A percentile compares a stretch with the other conserved stretches of the same genome.
phyloP scores from a whole-genome alignment of 2,888 invertebrate genomes.

The Leptinotarsa peninsularis region DNA sequence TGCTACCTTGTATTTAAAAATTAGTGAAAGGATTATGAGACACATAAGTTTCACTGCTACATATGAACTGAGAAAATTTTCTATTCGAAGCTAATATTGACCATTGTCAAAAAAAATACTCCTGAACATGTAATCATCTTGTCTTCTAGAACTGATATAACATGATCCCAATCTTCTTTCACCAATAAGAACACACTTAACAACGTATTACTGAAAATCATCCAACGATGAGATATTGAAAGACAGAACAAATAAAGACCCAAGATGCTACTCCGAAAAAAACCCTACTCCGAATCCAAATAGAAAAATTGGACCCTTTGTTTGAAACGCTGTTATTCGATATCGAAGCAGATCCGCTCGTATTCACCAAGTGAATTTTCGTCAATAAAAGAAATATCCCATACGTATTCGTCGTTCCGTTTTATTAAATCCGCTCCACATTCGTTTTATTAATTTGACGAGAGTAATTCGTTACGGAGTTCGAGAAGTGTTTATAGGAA shows the following conservation, averaged over 20 bases:
- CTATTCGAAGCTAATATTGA: neutral
- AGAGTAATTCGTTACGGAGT: neutral
- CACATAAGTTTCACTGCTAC: neutral
- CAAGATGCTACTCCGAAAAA: slow-evolving; percentile 7
- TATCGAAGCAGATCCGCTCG: slow-evolving; percentile 19
- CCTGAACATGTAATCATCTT: neutral
- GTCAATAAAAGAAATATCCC: slow-evolving; percentile 18
- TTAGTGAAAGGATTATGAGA: no score
- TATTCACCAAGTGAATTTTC: slow-evolving; percentile 23
- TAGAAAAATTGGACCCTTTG: slow-evolving; percentile 24
- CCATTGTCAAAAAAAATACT: neutral
- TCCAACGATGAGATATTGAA: slow-evolving; percentile 15
- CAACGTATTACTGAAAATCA: slow-evolving; percentile 12
- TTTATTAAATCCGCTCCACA: slow-evolving; percentile 3
- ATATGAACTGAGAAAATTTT: no score
- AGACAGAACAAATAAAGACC: slow-evolving; percentile 21
- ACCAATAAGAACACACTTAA: slow-evolving; percentile 7
- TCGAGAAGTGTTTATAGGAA: neutral
- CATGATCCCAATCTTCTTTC: slow-evolving; percentile 1
- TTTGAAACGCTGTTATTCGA: slow-evolving; percentile 25
- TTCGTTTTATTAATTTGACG: neutral
- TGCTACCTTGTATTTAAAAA: no score
- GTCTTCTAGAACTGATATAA: neutral
- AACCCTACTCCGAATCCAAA: slow-evolving; percentile 9
- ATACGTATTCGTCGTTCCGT: slow-evolving; percentile 14